Evolutionary conservation across 2,888 invertebrate genomes (phyloP).

Genomic region (Portevinia maculata): DNA sequence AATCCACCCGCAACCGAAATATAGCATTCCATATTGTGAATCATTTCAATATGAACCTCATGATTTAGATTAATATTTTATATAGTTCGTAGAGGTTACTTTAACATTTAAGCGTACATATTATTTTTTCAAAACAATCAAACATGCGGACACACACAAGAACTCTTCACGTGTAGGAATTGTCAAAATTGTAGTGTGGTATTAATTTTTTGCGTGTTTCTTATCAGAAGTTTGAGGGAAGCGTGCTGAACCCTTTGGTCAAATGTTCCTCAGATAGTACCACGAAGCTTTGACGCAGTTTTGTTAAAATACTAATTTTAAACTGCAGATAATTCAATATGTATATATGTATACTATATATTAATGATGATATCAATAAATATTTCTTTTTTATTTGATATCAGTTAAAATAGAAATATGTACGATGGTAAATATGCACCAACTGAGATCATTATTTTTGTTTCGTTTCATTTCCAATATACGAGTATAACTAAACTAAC

Average conservation of each 20-base stretch:
- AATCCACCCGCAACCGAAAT: too few species aligned
- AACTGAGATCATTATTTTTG: too few species aligned
- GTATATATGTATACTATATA: conserved; percentile 1
- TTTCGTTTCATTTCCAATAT: too few species aligned
- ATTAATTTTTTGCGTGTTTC: conserved; percentile 1
- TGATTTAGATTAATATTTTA: too few species aligned
- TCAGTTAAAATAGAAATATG: neutral
- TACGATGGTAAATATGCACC: neutral
- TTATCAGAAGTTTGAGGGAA: conserved; percentile 43
- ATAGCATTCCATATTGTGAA: too few species aligned
- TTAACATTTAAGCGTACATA: too few species aligned
- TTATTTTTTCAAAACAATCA: too few species aligned
- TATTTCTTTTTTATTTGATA: too few species aligned
- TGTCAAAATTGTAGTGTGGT: conserved; percentile 1
- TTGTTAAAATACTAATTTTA: neutral
- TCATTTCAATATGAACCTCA: too few species aligned
- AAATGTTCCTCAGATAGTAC: conserved; percentile 48
- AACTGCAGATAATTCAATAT: conserved; percentile 21
- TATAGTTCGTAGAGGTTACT: too few species aligned
- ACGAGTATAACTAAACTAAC: too few species aligned
- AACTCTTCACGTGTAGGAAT: conserved; percentile 1
- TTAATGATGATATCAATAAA: conserved; percentile 21
- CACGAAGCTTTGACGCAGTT: neutral
- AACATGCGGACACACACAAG: too few species aligned
- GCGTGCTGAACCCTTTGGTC: conserved; percentile 64